Evolutionary conservation across 2,888 invertebrate genomes (phyloP).

Genomic region (Sarcophaga carnaria): DNA sequence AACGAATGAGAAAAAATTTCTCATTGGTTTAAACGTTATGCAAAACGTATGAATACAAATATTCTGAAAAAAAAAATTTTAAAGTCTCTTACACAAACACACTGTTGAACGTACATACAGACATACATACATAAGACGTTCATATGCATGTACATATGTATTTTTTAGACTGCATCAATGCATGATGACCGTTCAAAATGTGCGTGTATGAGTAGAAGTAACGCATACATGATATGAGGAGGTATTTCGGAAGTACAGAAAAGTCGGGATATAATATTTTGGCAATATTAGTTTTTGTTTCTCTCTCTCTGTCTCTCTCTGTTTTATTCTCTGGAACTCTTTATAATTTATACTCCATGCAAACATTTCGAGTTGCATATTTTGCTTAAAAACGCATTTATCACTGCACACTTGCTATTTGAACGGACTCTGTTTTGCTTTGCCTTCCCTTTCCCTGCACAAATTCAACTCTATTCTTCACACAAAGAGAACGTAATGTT

Average conservation of each 20-base stretch:
- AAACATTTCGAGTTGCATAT: conserved; percentile 58
- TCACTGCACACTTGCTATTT: conserved; percentile 65
- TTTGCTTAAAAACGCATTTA: conserved; percentile 66
- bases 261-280: conserved; percentile 51
- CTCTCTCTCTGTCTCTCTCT: too few relatives aligned
- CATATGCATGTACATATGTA: background rate
- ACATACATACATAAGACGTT: background rate
- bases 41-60: conserved; percentile 36
- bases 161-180: conserved; percentile 68
- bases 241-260: background rate
- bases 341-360: conserved; percentile 51
- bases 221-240: conserved; percentile 16
- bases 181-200: conserved; percentile 53
- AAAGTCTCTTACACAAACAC: too few relatives aligned
- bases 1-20: conserved; percentile 8
- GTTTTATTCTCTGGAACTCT: background rate
- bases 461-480: background rate
- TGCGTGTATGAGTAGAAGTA: background rate
- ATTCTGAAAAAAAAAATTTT: background rate
- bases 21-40: conserved; percentile 14
- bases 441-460: background rate
- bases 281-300: conserved; percentile 38
- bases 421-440: conserved; percentile 5
- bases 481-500: too few relatives aligned
- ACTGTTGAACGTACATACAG: background rate